A percentile compares a stretch with the other conserved stretches of the same genome.
Evolutionary conservation across 2,888 invertebrate species (phyloP).

Genomic region (Tipula lateralis): DNA sequence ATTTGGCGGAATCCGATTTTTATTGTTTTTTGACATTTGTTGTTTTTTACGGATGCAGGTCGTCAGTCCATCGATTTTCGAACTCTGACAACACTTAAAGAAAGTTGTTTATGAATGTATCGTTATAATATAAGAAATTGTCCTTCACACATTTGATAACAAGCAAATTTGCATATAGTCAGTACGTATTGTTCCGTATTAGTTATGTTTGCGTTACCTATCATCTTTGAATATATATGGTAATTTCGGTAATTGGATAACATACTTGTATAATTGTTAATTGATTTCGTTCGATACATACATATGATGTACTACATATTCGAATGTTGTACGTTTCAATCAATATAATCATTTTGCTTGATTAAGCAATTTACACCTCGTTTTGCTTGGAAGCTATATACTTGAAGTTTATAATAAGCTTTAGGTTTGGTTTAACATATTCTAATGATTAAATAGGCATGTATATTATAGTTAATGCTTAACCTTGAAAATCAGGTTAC

Average conservation of each 20-base stretch:
- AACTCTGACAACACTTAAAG: not conserved
- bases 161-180: not conserved
- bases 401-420: too few species aligned
- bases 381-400: not conserved
- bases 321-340: not conserved
- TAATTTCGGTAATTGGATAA: not conserved
- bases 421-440: too few species aligned
- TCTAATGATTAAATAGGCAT: too few species aligned
- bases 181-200: not conserved
- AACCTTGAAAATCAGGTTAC: too few species aligned
- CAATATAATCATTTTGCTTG: too few species aligned
- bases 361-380: not conserved
- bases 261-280: not conserved
- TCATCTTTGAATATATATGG: too few species aligned
- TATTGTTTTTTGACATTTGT: too few species aligned
- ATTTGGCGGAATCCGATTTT: too few species aligned
- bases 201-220: not conserved
- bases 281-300: not conserved
- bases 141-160: not conserved
- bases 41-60: too few species aligned
- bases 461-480: too few species aligned
- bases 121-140: not conserved
- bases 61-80: too few species aligned
- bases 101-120: not conserved
- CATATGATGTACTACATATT: too few species aligned